Evolutionary conservation across 2,113 vertebrate species (phyloP).

Genomic region (Rhipidura dahli): DNA sequence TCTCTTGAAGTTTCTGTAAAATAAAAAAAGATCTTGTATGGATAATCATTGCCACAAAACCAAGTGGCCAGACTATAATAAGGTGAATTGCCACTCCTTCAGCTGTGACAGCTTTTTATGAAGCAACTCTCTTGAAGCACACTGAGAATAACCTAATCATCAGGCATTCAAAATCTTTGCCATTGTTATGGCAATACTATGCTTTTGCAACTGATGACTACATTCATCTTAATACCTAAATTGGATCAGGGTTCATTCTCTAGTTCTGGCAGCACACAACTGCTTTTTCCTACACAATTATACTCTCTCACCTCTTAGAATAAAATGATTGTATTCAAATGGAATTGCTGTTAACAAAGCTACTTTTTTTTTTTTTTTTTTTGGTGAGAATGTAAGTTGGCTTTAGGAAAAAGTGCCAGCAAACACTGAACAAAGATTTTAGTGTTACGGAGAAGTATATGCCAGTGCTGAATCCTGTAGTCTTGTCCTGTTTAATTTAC

Average conservation of each 20-base stretch:
- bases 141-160: not conserved
- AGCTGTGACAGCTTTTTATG: not conserved
- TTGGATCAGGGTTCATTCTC: not conserved
- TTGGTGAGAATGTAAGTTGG: rapidly evolving
- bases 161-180: not conserved
- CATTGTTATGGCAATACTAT: not conserved
- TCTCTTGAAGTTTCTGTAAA: not conserved
- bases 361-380: not conserved
- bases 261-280: not conserved
- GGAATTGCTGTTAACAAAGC: not conserved
- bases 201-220: not conserved
- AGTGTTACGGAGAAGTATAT: not conserved
- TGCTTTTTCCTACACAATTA: not conserved
- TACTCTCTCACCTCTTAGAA: not conserved
- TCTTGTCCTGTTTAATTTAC: not conserved
- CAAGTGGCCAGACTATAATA: not conserved
- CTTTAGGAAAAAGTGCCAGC: not conserved
- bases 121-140: not conserved
- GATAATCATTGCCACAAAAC: not conserved
- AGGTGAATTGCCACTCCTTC: not conserved
- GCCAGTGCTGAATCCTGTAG: not conserved
- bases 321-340: not conserved
- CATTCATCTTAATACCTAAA: not conserved
- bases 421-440: not conserved
- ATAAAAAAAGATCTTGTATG: not conserved